These are phyloP conservation scores for Bergia puertoricense DNA, from an alignment of 92 coral and sea anemone genomes.

Conservation along the genomic window DNA sequence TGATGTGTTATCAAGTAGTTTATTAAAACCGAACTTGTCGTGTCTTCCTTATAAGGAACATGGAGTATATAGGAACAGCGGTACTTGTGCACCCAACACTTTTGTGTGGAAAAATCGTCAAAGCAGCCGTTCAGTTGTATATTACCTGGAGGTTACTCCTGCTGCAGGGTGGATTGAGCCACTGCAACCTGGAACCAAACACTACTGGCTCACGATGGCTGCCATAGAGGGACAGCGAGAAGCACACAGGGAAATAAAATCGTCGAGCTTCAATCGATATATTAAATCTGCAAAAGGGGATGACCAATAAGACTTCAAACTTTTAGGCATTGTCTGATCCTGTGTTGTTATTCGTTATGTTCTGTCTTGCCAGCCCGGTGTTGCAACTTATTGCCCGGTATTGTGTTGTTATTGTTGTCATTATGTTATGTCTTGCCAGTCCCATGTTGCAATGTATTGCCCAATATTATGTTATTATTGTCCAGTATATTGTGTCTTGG, in stretches of 20 bases:
- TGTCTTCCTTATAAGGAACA: not conserved
- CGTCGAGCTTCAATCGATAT: not conserved
- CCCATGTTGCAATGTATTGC: too few relatives aligned
- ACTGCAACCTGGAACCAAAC: not conserved
- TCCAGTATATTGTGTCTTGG: not conserved
- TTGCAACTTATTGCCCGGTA: not conserved
- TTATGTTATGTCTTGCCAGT: too few relatives aligned
- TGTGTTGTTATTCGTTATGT: not conserved
- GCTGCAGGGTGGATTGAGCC: not conserved
- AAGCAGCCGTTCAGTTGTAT: not conserved
- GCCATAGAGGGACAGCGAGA: not conserved
- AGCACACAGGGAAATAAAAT: constrained; percentile 14
- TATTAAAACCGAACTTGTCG: not conserved
- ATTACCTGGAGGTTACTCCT: not conserved
- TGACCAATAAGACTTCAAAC: constrained; percentile 43
- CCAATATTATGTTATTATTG: too few relatives aligned
- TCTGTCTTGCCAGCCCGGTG: not conserved
- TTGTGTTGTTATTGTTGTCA: not conserved
- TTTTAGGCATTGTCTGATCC: not conserved
- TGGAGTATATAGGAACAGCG: not conserved
- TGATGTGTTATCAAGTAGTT: not conserved
- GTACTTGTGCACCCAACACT: not conserved
- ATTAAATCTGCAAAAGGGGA: constrained; percentile 47
- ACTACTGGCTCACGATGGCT: not conserved
- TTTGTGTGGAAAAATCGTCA: not conserved